Percentiles rank a stretch among this genome's conserved stretches.
These are phyloP conservation scores for Standfussiana lucernea DNA, from an alignment of 2,888 invertebrate genomes.

Conservation along the genomic window DNA sequence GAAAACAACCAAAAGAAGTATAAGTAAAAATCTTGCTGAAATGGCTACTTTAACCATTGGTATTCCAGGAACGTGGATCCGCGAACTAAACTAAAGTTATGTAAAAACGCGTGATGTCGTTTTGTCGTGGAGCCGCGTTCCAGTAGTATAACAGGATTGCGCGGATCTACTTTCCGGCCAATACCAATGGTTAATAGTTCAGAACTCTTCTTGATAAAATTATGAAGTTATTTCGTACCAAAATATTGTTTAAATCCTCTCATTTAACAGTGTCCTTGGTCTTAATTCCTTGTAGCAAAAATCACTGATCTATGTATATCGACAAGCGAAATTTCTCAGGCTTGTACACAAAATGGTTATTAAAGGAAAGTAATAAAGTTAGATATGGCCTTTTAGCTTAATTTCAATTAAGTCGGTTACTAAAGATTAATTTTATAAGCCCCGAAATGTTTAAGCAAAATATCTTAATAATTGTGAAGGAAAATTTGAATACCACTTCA, in stretches of 20 bases:
- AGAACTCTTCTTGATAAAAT: too few relatives aligned
- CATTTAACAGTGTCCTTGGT: neutral
- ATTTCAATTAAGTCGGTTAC: conserved; percentile 40
- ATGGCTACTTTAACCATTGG: too few relatives aligned
- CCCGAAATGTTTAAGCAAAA: conserved; percentile 19
- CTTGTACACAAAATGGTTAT: conserved; percentile 36
- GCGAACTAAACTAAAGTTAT: too few relatives aligned
- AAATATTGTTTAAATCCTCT: conserved; percentile 1
- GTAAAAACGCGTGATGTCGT: too few relatives aligned
- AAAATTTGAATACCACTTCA: neutral
- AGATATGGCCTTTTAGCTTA: conserved; percentile 37
- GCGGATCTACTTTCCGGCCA: too few relatives aligned
- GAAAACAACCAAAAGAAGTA: neutral
- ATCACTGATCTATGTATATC: conserved; percentile 30
- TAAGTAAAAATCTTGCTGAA: neutral
- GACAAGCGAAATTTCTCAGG: conserved; percentile 29
- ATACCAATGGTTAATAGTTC: neutral
- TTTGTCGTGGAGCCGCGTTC: too few relatives aligned
- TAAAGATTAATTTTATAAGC: conserved; percentile 25
- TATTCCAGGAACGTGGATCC: too few relatives aligned
- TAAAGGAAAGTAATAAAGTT: conserved; percentile 45
- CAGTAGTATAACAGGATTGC: too few relatives aligned
- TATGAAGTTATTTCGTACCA: neutral
- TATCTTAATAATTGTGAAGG: conserved; percentile 26
- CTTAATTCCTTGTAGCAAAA: conserved; percentile 11